Evolutionary conservation across 2,888 invertebrate genomes (phyloP), one percentile per base, ranked within the genome.

Genomic region (Stenchaetothrips biformis): DNA sequence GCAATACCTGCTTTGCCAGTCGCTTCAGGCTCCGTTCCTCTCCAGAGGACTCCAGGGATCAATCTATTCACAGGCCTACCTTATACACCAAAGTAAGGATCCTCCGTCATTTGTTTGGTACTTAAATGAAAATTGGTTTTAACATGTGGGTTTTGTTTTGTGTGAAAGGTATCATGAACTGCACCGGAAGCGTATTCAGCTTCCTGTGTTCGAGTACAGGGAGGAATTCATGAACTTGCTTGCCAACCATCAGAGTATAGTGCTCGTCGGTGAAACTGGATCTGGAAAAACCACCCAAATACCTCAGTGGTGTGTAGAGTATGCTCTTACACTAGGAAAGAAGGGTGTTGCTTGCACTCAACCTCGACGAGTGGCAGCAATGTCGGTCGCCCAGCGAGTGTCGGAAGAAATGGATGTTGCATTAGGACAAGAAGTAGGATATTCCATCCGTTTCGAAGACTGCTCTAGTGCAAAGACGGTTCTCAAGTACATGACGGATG

Each of bases 211-310:
- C 91, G 99, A 99, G 86, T 99, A 99, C 88, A 93, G 95, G 85
- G 92, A 94, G 1, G 97, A 98, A 87, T 99, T 99, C 87, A 95
- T 97, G 93, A 92, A 97, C 84, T 89, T 97, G 67, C 89, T 99
- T n/a, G 92, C 92, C 82, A 94, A 95, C 80, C 94, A 98, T 87
- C 99, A 99, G 85, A 95, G 95, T 83, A 95, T 98, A 48, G 98
- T 99, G 1, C 89, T 99, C 0, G 99, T 99, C 6, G 99, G 99
- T 84, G 99, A 99, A 87, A 99, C 98, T 0, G 99, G 99, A n/a
- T 98, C 98, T 2, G 99, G 99, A 0, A 99, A 99, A 89, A 99
- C 99, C 0, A 99, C 99, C 16, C 99, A 98, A 89, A 99, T 99
- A 85, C 99, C 99, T 0, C 99, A 97, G 88, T 97, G 97, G 96